Base-by-base conservation (phyloP, 2,113 vertebrate genomes). In the Gallinago media region DNA sequence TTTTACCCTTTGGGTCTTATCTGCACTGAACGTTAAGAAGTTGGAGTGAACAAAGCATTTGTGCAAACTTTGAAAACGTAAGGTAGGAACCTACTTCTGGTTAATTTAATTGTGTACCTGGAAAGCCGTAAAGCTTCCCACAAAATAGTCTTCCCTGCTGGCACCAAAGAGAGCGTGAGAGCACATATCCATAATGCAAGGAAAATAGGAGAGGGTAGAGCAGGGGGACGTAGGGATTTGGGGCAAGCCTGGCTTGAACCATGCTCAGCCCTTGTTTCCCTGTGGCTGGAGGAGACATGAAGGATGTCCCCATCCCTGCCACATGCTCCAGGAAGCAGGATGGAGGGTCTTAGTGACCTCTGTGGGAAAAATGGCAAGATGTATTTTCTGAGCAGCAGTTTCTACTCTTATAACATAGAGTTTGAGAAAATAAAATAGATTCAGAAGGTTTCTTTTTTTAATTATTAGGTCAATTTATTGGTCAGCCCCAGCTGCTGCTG, bases 291-390 rank as follows among this genome's bases (percentile, higher is more conserved):
- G 42, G 27, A 29, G 75, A 42, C 0, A 2, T 1, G 4, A 31
- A 63, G n/a, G 61, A 32, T 61, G 38, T 46, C 42, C 40, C 40
- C 49, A 40, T 59, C 26, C 22, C n/a, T 67, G 10, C 23, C 84
- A 38, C 0, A 0, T 12, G 34, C 26, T 59, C 32, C 0, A 1
- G 56, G 18, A 61, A 66, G 55, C n/a, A 56, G 62, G 29, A 44
- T 29, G 31, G 54, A 74, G 6, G 2, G 3, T 56, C 31, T 75
- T 32, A 12, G 12, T 20, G 72, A 32, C 83, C 16, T 20, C 31
- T 9, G 9, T 31, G 29, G 18, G 59, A 16, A 70, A 91, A 76
- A 61, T 1, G 8, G 10, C 12, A 61, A 34, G 40, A 32, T 56
- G 72, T 55, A 11, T 46, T 68, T 65, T 31, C 47, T 21, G 22